Evolutionary conservation across 2,113 vertebrate species (phyloP).

Genomic region (Antechinus stuartii): DNA sequence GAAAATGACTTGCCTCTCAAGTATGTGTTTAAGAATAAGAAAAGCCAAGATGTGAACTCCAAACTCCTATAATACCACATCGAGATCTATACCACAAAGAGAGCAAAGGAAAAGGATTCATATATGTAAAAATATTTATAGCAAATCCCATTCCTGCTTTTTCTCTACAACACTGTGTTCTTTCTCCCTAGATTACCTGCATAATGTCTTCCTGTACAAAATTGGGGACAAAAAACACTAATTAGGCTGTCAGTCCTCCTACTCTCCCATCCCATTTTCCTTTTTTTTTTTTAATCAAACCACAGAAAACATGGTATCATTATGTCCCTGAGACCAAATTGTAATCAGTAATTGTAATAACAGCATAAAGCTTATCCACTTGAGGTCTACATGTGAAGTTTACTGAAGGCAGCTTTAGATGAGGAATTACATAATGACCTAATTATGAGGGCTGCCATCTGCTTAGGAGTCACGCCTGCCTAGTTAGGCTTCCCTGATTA

Average conservation of each 20-base stretch:
- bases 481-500: constrained; percentile 66
- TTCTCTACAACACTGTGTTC: neutral
- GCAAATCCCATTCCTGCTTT: neutral
- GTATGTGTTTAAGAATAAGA: neutral
- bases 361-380: constrained; percentile 56
- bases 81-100: neutral
- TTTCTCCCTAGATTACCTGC: neutral
- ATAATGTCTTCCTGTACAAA: constrained; percentile 24
- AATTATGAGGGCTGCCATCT: constrained; percentile 78
- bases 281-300: constrained; percentile 60
- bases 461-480: constrained; percentile 72
- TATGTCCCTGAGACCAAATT: constrained; percentile 60
- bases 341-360: constrained; percentile 65
- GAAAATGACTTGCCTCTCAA: neutral
- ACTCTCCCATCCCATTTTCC: constrained; percentile 18
- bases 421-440: constrained; percentile 76
- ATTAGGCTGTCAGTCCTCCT: constrained; percentile 10
- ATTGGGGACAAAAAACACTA: constrained; percentile 28
- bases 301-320: constrained; percentile 43
- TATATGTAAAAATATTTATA: neutral
- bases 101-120: neutral
- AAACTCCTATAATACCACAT: neutral
- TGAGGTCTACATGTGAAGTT: constrained; percentile 44
- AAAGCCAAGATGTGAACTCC: neutral
- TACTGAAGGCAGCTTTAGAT: constrained; percentile 67